These are phyloP conservation scores for Leptodactylus fallax DNA, from an alignment of 2,797 vertebrate genomes.

Conservation along the genomic window DNA sequence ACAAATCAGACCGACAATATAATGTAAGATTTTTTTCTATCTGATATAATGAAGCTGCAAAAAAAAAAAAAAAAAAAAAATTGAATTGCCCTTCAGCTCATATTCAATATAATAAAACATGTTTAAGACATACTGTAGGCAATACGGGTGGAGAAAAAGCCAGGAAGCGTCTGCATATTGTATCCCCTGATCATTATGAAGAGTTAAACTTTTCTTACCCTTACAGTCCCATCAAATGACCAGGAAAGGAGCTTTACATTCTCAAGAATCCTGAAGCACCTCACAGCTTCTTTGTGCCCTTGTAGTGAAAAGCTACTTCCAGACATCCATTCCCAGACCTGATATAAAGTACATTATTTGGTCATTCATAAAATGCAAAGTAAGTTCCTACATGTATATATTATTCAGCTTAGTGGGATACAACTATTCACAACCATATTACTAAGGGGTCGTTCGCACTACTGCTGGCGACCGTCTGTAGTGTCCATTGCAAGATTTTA, in stretches of 20 bases:
- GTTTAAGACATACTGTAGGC: background rate
- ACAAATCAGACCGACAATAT: background rate
- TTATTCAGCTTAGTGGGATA: background rate
- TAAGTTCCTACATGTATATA: background rate
- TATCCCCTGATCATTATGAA: background rate
- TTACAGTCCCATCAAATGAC: constrained; percentile 93
- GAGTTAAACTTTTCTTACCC: constrained; percentile 77
- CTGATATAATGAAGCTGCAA: background rate
- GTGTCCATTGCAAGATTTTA: too few relatives aligned
- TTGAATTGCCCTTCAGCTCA: background rate
- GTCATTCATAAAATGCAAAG: background rate
- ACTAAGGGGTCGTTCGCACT: too few relatives aligned
- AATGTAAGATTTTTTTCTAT: background rate
- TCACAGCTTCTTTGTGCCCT: constrained; percentile 89
- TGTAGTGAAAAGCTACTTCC: constrained; percentile 76
- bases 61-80: background rate
- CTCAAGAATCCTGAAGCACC: constrained; percentile 83
- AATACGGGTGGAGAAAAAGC: background rate
- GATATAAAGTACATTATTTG: constrained; percentile 59
- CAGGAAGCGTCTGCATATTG: background rate
- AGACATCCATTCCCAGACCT: constrained; percentile 92
- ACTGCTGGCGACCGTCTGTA: too few relatives aligned
- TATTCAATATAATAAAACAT: background rate
- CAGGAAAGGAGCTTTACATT: constrained; percentile 84
- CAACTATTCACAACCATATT: too few relatives aligned